A percentile compares a stretch with the other conserved stretches of the same genome.
Conservation (phyloP, 2,797 vertebrate genomes). For the Distichodus sexfasciatus region DNA sequence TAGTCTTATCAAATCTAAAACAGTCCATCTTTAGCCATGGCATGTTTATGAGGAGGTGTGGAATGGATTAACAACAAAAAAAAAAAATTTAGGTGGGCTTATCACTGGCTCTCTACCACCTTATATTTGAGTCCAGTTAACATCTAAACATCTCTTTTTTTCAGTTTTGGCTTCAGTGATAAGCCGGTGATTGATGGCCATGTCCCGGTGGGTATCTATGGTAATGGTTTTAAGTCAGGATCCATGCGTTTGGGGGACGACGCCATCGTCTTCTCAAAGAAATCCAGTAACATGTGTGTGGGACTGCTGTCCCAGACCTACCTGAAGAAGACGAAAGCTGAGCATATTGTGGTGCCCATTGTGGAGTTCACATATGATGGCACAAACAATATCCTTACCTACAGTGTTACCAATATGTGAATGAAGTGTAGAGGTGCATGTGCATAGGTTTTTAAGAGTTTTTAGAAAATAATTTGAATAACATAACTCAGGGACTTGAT, state of each 20-base stretch:
- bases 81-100: too few relatives aligned
- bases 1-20: too few relatives aligned
- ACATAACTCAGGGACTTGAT: too few relatives aligned
- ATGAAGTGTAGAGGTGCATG: background rate
- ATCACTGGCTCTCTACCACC: background rate
- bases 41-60: too few relatives aligned
- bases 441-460: background rate
- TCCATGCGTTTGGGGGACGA: conserved; percentile 95
- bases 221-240: conserved; percentile 97
- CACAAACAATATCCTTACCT: conserved; percentile 81
- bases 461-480: too few relatives aligned
- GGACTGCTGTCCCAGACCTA: conserved; percentile 93
- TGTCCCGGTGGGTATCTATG: conserved; percentile 88
- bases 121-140: too few relatives aligned
- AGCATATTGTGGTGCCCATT: conserved; percentile 88
- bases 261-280: conserved; percentile 90
- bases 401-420: too few relatives aligned
- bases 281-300: conserved; percentile 74
- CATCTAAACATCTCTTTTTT: conserved; percentile 39
- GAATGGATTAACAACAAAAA: too few relatives aligned
- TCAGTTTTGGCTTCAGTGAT: conserved; percentile 94
- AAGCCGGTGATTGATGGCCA: conserved; percentile 79
- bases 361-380: conserved; percentile 68
- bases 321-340: conserved; percentile 74
- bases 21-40: too few relatives aligned